Percentiles rank a stretch among this genome's conserved stretches.
These are phyloP conservation scores for Chionoecetes opilio DNA, from an alignment of 1,140 invertebrate genomes.

Conservation along the genomic window DNA sequence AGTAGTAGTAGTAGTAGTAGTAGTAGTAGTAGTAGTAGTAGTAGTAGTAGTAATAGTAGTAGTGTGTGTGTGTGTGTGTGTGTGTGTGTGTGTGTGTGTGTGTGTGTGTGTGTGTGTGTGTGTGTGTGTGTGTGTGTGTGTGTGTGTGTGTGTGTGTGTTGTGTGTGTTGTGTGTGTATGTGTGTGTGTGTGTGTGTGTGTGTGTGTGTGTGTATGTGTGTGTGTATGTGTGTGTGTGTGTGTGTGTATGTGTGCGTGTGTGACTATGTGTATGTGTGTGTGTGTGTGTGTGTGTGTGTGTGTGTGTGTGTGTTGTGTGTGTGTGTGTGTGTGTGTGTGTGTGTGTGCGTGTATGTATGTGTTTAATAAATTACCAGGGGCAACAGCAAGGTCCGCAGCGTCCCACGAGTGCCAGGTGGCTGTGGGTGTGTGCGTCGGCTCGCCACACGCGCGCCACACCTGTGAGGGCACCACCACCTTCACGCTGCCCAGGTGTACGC, in stretches of 20 bases:
- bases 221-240: neutral
- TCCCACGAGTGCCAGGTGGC: slow-evolving; percentile 77
- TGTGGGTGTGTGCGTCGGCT: neutral
- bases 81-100: too few relatives aligned
- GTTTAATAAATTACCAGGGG: slow-evolving; percentile 38
- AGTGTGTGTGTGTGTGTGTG: neutral
- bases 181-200: neutral
- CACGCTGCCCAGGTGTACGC: slow-evolving; percentile 59
- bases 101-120: too few relatives aligned
- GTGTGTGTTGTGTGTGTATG: neutral
- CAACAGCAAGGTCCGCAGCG: slow-evolving; percentile 41
- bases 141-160: neutral
- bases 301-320: neutral
- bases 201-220: neutral
- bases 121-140: neutral
- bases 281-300: neutral
- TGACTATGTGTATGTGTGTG: too few relatives aligned
- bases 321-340: neutral
- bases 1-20: slow-evolving; percentile 52
- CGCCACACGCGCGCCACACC: slow-evolving; percentile 60
- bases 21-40: slow-evolving; percentile 54
- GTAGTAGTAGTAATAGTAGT: slow-evolving; percentile 52
- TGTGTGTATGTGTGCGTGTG: neutral
- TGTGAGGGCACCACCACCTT: slow-evolving; percentile 69
- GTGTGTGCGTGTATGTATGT: neutral